Percentiles rank a stretch among this genome's conserved stretches.
Evolutionary conservation across 2,888 invertebrate species (phyloP).

Genomic region (Thecocarcelia acutangulata): DNA sequence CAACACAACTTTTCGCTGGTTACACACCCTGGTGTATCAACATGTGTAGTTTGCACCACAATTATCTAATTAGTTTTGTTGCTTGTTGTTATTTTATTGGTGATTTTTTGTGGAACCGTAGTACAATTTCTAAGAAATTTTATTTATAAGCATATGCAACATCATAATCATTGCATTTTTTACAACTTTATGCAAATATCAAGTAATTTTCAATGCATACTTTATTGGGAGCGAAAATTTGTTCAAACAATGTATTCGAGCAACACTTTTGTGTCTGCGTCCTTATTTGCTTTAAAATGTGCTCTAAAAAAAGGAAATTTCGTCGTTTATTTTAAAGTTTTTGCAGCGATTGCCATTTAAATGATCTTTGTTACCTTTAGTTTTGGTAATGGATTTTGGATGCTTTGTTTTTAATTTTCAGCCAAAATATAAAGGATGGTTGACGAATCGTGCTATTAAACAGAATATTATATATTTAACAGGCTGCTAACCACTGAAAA

Average conservation of each 20-base stretch:
- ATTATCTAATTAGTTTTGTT: slow-evolving; percentile 64
- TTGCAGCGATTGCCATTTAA: no score
- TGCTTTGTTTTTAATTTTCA: no score
- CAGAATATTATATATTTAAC: no score
- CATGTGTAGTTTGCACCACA: slow-evolving; percentile 67
- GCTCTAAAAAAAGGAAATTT: neutral
- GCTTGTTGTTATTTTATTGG: slow-evolving; percentile 12
- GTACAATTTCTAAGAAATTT: slow-evolving; percentile 55
- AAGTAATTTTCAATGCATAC: slow-evolving; percentile 26
- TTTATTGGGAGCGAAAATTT: slow-evolving; percentile 39
- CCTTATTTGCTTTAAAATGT: slow-evolving; percentile 23
- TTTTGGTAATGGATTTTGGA: no score
- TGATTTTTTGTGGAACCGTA: neutral
- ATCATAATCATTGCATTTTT: slow-evolving; percentile 54
- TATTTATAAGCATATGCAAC: slow-evolving; percentile 14
- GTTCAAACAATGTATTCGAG: neutral
- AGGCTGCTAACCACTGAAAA: no score
- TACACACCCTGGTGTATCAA: slow-evolving; percentile 64
- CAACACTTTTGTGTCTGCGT: neutral
- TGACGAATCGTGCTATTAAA: no score
- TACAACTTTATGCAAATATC: slow-evolving; percentile 48
- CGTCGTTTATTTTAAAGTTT: no score
- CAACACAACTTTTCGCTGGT: slow-evolving; percentile 64
- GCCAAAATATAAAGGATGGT: no score
- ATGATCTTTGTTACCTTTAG: no score